Conservation (phyloP, 2,888 invertebrate species). For the Poecilobothrus nobilitatus region DNA sequence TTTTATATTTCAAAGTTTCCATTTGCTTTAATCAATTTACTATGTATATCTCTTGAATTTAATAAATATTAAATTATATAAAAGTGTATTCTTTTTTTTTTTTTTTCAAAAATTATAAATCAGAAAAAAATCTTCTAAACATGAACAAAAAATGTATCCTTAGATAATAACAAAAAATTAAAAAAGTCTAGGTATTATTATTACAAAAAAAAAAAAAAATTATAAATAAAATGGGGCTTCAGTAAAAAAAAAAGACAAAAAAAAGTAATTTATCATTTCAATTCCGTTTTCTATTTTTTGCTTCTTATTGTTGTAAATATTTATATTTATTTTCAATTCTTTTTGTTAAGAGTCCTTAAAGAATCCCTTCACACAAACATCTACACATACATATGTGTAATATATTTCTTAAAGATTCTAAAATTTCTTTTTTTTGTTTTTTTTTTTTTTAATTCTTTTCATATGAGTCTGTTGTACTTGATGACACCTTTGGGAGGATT, state of each 20-base stretch:
- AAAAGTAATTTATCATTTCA: conserved; percentile 1
- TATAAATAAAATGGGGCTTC: neutral
- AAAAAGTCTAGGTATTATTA: no score
- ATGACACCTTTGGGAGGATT: conserved; percentile 6
- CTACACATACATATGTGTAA: neutral
- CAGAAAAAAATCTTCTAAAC: neutral
- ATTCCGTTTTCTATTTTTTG: neutral
- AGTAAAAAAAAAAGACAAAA: neutral
- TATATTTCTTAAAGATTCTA: neutral
- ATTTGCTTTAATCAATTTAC: no score
- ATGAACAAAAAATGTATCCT: neutral
- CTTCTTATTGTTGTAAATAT: neutral
- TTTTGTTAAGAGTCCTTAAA: neutral
- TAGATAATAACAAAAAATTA: no score
- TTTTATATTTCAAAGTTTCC: no score
- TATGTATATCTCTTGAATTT: no score
- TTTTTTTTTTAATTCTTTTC: neutral
- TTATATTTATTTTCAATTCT: neutral
- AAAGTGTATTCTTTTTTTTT: no score
- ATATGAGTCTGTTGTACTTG: neutral
- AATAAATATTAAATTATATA: no score
- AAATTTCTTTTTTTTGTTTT: no score
- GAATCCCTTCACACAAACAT: neutral
- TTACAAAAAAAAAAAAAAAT: neutral
- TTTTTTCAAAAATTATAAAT: no score